Evolutionary conservation across 1,140 invertebrate species (phyloP).

Genomic region (Calliphora vicina): DNA sequence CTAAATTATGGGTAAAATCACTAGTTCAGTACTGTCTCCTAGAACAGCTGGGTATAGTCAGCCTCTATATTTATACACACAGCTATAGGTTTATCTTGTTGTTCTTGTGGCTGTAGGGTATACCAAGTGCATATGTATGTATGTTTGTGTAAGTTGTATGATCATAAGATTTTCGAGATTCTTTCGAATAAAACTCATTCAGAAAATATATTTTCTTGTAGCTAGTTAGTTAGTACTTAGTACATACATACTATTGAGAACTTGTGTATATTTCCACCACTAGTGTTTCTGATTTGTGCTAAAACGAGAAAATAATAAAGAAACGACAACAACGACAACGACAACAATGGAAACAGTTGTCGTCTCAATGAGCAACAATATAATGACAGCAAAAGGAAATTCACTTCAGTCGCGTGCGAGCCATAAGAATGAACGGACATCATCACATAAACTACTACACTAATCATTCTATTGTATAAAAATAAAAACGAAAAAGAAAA

Average conservation of each 20-base stretch:
- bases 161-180: neutral
- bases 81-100: no score
- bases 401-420: slow-evolving; percentile 23
- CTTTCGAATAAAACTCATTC: neutral
- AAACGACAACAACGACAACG: neutral
- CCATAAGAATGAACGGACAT: slow-evolving; percentile 29
- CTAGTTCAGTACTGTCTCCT: no score
- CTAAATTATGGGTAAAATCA: no score
- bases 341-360: slow-evolving; percentile 5
- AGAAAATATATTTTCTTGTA: neutral
- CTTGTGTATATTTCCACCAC: no score
- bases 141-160: neutral
- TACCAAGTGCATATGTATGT: neutral
- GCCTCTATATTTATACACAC: no score
- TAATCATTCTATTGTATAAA: no score
- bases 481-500: neutral
- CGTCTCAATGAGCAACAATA: neutral
- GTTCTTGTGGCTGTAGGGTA: no score
- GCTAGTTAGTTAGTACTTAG: neutral
- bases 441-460: neutral
- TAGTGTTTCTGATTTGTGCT: neutral
- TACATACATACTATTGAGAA: neutral
- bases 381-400: slow-evolving; percentile 22
- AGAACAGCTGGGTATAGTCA: no score
- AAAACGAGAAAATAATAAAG: neutral